Conservation (phyloP, 2,888 invertebrate species). For the Volucella inflata region DNA sequence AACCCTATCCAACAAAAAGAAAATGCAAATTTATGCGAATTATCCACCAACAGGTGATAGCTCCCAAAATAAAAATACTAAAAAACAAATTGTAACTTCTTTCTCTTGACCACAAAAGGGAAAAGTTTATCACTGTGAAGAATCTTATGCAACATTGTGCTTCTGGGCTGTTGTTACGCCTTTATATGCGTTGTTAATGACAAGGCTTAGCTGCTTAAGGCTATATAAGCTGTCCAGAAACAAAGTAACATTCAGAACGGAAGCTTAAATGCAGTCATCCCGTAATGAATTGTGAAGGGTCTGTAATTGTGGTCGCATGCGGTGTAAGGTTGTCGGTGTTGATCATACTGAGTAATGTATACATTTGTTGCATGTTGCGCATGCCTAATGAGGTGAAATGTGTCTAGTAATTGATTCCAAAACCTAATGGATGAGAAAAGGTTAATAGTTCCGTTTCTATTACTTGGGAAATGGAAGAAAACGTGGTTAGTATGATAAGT, state of each 20-base stretch:
- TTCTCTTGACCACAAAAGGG: conserved; percentile 29
- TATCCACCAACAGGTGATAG: conserved; percentile 65
- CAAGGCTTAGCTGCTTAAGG: conserved; percentile 57
- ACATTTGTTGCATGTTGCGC: conserved; percentile 40
- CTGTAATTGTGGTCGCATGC: conserved; percentile 30
- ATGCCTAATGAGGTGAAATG: conserved; percentile 44
- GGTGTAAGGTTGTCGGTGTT: conserved; percentile 12
- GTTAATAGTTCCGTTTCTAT: conserved; percentile 55
- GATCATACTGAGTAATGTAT: conserved; percentile 12
- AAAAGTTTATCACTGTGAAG: conserved; percentile 60
- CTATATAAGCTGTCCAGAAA: conserved; percentile 21
- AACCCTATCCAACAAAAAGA: conserved; percentile 45
- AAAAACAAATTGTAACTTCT: conserved; percentile 20
- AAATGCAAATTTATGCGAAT: conserved; percentile 73
- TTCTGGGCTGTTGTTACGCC: conserved; percentile 62
- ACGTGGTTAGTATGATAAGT: conserved; percentile 32
- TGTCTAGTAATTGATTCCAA: conserved; percentile 26
- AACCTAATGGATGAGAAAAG: conserved; percentile 50
- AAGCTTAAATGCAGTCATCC: conserved; percentile 54
- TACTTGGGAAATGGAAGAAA: conserved; percentile 5
- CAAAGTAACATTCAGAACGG: conserved; percentile 60
- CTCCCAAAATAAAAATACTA: not conserved
- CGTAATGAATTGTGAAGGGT: conserved; percentile 36
- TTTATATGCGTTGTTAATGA: conserved; percentile 66
- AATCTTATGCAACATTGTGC: conserved; percentile 63